These are phyloP conservation scores for Belgica antarctica DNA, from an alignment of 2,888 invertebrate genomes.

Conservation along the genomic window DNA sequence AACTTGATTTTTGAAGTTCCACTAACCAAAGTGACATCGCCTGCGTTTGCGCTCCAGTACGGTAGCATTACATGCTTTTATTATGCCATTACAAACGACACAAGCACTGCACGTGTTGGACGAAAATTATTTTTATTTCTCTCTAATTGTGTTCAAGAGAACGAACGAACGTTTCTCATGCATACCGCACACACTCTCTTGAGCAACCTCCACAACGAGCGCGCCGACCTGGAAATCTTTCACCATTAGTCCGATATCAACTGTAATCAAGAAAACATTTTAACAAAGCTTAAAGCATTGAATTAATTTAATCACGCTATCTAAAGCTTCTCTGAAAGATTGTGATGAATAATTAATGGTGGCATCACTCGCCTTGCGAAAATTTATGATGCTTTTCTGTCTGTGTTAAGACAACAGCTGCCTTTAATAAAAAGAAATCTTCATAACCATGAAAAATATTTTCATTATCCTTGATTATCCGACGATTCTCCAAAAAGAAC, in stretches of 20 bases:
- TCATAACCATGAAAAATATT: constrained; percentile 26
- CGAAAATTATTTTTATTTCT: neutral
- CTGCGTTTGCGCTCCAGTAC: no score
- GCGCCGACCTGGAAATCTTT: neutral
- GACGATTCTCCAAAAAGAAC: neutral
- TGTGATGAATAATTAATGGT: constrained; percentile 43
- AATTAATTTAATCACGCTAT: constrained; percentile 28
- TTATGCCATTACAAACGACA: constrained; percentile 1
- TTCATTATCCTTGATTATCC: constrained; percentile 28
- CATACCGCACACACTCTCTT: neutral
- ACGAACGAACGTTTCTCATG: neutral
- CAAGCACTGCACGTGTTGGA: constrained; percentile 2
- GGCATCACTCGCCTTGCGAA: constrained; percentile 26
- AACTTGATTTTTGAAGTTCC: no score
- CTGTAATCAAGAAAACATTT: neutral
- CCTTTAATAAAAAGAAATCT: constrained; percentile 26
- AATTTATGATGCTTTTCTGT: constrained; percentile 39
- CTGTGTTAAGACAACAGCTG: constrained; percentile 6
- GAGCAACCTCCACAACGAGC: no score
- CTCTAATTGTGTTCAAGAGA: constrained; percentile 16
- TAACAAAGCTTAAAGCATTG: constrained; percentile 10
- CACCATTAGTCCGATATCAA: neutral
- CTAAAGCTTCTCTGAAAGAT: constrained; percentile 18
- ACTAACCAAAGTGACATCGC: no score
- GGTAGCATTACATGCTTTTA: neutral